phyloP scores from a whole-genome alignment of 2,888 invertebrate species.

The Lottia scabra region DNA sequence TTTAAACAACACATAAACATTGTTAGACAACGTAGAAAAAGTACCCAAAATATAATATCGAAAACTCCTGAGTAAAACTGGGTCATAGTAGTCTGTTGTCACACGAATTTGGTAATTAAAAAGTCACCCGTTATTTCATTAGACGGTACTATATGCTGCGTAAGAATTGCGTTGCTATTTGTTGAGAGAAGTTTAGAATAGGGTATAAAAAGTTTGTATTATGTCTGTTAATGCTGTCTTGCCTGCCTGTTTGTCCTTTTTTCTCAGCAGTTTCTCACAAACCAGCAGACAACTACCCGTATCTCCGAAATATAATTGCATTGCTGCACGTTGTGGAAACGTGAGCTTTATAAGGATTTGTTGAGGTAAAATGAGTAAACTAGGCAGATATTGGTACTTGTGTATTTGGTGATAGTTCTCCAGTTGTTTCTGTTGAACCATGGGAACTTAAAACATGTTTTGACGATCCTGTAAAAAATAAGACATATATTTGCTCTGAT shows the following conservation, averaged over 20 bases:
- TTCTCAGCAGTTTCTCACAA: not conserved
- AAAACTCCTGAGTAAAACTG: too few relatives aligned
- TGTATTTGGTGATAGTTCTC: conserved; percentile 69
- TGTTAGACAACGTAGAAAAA: too few relatives aligned
- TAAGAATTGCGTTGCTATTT: too few relatives aligned
- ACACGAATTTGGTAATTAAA: too few relatives aligned
- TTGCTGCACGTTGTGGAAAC: conserved; percentile 19
- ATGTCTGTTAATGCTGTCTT: conserved; percentile 2
- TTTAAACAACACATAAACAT: too few relatives aligned
- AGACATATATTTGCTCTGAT: not conserved
- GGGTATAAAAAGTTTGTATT: not conserved
- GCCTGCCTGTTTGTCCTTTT: not conserved
- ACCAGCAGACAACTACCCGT: conserved; percentile 14
- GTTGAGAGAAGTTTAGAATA: too few relatives aligned
- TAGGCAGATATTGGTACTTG: conserved; percentile 60
- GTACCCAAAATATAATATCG: too few relatives aligned
- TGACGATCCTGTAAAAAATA: conserved; percentile 42
- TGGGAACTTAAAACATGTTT: conserved; percentile 39
- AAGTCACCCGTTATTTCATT: too few relatives aligned
- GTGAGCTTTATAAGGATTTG: not conserved
- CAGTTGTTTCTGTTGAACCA: conserved; percentile 57
- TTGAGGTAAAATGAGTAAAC: conserved; percentile 6
- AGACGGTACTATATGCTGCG: too few relatives aligned
- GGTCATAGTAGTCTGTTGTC: too few relatives aligned
- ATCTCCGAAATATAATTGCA: conserved; percentile 24